phyloP scores from a whole-genome alignment of 2,888 invertebrate genomes.

The Alitta virens region DNA sequence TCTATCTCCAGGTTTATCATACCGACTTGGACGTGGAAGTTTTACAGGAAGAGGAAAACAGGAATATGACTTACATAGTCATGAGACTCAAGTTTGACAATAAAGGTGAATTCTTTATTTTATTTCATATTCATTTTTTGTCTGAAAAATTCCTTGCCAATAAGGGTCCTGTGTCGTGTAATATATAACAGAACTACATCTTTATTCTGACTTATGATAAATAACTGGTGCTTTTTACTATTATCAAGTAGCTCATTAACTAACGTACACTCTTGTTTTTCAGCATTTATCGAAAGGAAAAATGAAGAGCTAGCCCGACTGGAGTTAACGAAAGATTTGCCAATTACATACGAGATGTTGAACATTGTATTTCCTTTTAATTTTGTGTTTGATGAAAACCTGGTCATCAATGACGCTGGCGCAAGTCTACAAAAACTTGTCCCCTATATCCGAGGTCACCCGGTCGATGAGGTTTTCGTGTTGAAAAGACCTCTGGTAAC shows the following conservation, averaged over 20 bases:
- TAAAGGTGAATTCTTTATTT: too few relatives aligned
- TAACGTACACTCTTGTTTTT: too few relatives aligned
- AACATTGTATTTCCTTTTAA: conserved; percentile 98
- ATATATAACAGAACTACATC: too few relatives aligned
- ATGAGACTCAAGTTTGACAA: too few relatives aligned
- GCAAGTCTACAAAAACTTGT: conserved; percentile 43
- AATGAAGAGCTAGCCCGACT: too few relatives aligned
- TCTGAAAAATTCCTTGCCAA: too few relatives aligned
- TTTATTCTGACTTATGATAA: too few relatives aligned
- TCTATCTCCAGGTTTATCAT: conserved; percentile 72
- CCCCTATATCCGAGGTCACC: conserved; percentile 66
- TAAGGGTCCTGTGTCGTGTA: too few relatives aligned
- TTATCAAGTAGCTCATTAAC: too few relatives aligned
- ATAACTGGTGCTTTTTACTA: too few relatives aligned
- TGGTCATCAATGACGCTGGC: conserved; percentile 52
- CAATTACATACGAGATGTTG: conserved; percentile 61
- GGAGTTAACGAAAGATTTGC: background rate
- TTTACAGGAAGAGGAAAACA: conserved; percentile 79
- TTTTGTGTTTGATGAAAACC: conserved; percentile 81
- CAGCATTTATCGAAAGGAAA: too few relatives aligned
- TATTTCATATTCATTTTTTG: too few relatives aligned
- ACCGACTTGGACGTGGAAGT: conserved; percentile 90
- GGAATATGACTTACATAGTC: conserved; percentile 83
- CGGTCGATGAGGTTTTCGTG: conserved; percentile 87
- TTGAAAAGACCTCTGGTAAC: conserved; percentile 87